phyloP scores from a whole-genome alignment of 2,113 vertebrate species.

The Electrona antarctica region DNA sequence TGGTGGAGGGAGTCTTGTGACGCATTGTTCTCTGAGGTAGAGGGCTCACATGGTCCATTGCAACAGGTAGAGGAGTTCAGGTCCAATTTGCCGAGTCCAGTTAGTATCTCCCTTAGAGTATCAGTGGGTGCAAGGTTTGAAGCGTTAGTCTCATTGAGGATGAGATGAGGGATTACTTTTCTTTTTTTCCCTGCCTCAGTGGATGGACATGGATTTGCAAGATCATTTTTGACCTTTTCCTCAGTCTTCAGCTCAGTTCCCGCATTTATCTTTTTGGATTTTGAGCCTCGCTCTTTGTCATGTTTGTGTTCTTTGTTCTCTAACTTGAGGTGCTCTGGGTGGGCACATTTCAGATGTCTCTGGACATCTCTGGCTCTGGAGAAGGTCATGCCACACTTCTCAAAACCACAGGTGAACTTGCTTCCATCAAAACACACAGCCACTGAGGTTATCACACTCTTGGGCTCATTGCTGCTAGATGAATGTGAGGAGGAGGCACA shows the following conservation, averaged over 20 bases:
- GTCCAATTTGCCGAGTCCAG: slow-evolving; percentile 88
- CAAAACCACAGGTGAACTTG: slow-evolving; percentile 89
- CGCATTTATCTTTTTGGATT: slow-evolving; percentile 52
- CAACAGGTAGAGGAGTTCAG: slow-evolving; percentile 79
- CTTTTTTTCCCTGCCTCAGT: slow-evolving; percentile 44
- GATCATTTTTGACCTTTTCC: slow-evolving; percentile 40
- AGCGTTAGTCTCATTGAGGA: slow-evolving; percentile 27
- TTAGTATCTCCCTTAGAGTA: slow-evolving; percentile 85
- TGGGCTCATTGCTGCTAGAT: slow-evolving; percentile 49
- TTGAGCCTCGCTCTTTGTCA: slow-evolving; percentile 61
- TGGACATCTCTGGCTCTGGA: slow-evolving; percentile 87
- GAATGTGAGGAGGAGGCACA: slow-evolving; percentile 44
- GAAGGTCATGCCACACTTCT: slow-evolving; percentile 88
- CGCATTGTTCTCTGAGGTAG: slow-evolving; percentile 62
- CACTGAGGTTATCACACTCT: slow-evolving; percentile 69
- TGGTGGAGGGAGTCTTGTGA: slow-evolving; percentile 73
- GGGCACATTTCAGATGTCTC: slow-evolving; percentile 86
- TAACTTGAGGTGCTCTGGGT: slow-evolving; percentile 85
- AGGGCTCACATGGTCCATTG: slow-evolving; percentile 41
- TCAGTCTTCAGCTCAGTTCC: slow-evolving; percentile 36
- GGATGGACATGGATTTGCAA: slow-evolving; percentile 13
- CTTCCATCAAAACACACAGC: slow-evolving; percentile 90
- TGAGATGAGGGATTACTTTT: slow-evolving; percentile 2
- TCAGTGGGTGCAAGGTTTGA: slow-evolving; percentile 73
- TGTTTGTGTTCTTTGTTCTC: slow-evolving; percentile 78